Evolutionary conservation across 1,140 invertebrate genomes (phyloP), one percentile per base, ranked within the genome.

Genomic region (Cyclina sinensis): DNA sequence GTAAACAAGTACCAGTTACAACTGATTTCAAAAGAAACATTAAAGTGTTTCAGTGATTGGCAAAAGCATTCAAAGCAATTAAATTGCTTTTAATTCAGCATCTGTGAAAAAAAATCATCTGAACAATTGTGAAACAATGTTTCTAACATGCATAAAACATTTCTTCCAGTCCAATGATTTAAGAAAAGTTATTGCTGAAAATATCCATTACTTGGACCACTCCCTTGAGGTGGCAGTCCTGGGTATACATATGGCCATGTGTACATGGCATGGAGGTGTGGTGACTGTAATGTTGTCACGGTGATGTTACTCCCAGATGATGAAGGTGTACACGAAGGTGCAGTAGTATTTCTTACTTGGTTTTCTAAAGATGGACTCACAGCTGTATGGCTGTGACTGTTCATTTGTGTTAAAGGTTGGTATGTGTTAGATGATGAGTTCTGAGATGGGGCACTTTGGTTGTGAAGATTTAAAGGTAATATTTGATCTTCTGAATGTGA

Each of bases 201-300:
- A 54, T 57, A 78, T 24, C 65, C 62, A 32, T 84, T 68, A 84
- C 32, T 68, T 30, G 48, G 35, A 11, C 73, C 43, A 35, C 24
- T 27, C 12, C 27, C 32, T 24, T 57, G 68, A 46, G 84, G 32
- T 27, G 59, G 54, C 32, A 73, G 46, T n/a, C 78, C 83, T 83
- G 68, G 65, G 35, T 91, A 86, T 11, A 91, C 65, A 27, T 91
- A 91, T 24, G 90, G 90, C 90, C 90, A 91, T 51, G 87, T 79
- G 62, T 91, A 91, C 87, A 91, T 90, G 43, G 73, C 73, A 65
- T 84, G 78, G 39, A 74, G 73, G 5, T 82, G 65, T n/a, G 86
- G 59, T 7, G 86, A 82, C 12, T 84, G 83, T 12, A 83, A 70
- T n/a, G 35, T 79, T 4, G 76, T 51, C 27, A 84, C 70, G 1